Conservation (phyloP, 1,140 invertebrate species). For the Drosophila sechellia region DNA sequence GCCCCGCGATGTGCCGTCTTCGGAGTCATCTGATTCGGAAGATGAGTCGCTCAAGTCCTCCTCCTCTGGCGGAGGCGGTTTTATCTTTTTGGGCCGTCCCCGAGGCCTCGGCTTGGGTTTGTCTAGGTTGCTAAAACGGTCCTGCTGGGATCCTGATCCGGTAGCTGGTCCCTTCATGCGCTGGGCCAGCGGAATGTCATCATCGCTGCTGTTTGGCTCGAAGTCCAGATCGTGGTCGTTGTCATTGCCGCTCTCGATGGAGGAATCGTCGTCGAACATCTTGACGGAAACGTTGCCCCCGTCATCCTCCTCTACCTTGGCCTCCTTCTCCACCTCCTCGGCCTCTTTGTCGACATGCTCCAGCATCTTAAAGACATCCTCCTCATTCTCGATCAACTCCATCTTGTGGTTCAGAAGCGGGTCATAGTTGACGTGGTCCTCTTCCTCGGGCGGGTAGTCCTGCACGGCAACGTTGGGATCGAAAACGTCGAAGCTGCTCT, state of each 20-base stretch:
- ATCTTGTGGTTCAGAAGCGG: constrained; percentile 77
- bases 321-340: constrained; percentile 61
- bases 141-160: background rate
- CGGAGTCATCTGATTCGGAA: constrained; percentile 44
- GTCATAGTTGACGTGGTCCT: constrained; percentile 76
- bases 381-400: constrained; percentile 78
- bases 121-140: background rate
- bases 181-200: constrained; percentile 72
- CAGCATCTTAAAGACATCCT: constrained; percentile 81
- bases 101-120: constrained; percentile 41
- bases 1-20: constrained; percentile 25
- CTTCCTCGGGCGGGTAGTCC: constrained; percentile 58
- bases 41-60: constrained; percentile 37
- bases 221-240: constrained; percentile 61
- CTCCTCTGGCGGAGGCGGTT: constrained; percentile 30
- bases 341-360: constrained; percentile 79
- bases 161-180: constrained; percentile 47
- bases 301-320: constrained; percentile 32
- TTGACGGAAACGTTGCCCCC: constrained; percentile 19
- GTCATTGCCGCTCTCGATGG: constrained; percentile 65
- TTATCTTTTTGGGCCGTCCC: constrained; percentile 47
- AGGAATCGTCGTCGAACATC: constrained; percentile 62
- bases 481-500: constrained; percentile 63
- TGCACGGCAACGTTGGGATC: constrained; percentile 50
- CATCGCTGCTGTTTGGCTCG: constrained; percentile 75